phyloP scores from a whole-genome alignment of 2,797 vertebrate genomes.

The Diceros bicornis region DNA sequence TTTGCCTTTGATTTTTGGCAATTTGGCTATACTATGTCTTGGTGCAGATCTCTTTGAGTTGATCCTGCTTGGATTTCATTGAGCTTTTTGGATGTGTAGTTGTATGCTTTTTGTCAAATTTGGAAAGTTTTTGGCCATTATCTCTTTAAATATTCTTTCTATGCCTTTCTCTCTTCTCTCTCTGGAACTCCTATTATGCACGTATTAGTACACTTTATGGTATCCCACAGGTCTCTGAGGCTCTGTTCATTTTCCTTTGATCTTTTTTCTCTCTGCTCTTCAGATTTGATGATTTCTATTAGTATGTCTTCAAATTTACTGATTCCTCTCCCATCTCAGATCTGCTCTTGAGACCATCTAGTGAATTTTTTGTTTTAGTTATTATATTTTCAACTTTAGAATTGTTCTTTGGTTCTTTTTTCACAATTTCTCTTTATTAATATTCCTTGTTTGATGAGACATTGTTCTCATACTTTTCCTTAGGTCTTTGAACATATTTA shows the following conservation, averaged over 20 bases:
- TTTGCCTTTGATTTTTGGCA: neutral
- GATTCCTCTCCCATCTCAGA: neutral
- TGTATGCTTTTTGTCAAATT: neutral
- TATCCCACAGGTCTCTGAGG: neutral
- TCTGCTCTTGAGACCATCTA: neutral
- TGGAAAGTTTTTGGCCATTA: neutral
- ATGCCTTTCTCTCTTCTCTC: neutral
- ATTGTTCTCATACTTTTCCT: neutral
- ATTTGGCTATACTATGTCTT: fast-evolving
- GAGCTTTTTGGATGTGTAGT: neutral
- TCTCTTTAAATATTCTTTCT: neutral
- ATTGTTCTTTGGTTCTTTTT: neutral
- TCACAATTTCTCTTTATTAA: neutral
- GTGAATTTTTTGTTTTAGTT: neutral
- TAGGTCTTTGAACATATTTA: neutral
- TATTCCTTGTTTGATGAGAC: neutral
- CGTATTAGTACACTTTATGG: neutral
- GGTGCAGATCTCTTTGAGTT: neutral
- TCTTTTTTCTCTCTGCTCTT: neutral
- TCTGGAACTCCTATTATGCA: fast-evolving
- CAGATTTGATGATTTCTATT: neutral
- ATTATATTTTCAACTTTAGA: neutral
- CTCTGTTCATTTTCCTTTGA: neutral
- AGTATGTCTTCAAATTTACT: neutral
- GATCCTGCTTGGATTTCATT: neutral